These are phyloP conservation scores for Electrona antarctica DNA, from an alignment of 2,113 vertebrate genomes.

Conservation along the genomic window DNA sequence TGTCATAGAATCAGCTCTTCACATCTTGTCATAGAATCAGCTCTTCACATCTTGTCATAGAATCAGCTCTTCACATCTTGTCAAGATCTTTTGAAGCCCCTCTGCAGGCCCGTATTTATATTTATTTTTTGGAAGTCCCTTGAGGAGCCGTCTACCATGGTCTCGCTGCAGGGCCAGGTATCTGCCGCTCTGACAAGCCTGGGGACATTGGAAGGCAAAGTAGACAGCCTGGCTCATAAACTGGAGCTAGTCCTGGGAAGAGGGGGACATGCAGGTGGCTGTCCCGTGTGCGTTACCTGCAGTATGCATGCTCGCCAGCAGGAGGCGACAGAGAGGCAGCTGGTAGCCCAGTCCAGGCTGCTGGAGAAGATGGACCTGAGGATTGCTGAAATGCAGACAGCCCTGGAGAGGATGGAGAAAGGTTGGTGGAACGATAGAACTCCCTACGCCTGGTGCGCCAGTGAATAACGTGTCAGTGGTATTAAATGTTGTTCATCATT, in stretches of 20 bases:
- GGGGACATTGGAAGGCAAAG: constrained; percentile 40
- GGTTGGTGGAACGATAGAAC: background rate
- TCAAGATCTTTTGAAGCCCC: too few species aligned
- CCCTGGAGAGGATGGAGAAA: constrained; percentile 21
- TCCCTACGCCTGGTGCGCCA: background rate
- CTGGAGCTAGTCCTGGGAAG: constrained; percentile 42
- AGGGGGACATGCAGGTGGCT: constrained; percentile 13
- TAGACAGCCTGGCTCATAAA: constrained; percentile 49
- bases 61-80: too few species aligned
- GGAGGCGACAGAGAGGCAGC: constrained; percentile 31
- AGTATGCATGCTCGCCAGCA: constrained; percentile 32
- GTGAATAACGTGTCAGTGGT: too few species aligned
- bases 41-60: too few species aligned
- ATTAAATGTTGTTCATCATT: too few species aligned
- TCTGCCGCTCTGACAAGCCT: background rate
- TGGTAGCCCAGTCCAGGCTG: constrained; percentile 40
- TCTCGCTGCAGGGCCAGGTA: constrained; percentile 13
- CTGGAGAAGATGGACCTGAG: constrained; percentile 49
- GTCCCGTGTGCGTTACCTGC: constrained; percentile 42
- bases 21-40: too few species aligned
- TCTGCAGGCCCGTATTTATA: too few species aligned
- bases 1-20: too few species aligned
- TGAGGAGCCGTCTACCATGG: constrained; percentile 1
- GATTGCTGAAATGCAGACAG: constrained; percentile 39
- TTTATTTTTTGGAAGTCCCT: too few species aligned